Percentiles rank a stretch among this genome's conserved stretches.
These are phyloP conservation scores for Excalfactoria chinensis DNA, from an alignment of 2,113 vertebrate species.

Conservation along the genomic window DNA sequence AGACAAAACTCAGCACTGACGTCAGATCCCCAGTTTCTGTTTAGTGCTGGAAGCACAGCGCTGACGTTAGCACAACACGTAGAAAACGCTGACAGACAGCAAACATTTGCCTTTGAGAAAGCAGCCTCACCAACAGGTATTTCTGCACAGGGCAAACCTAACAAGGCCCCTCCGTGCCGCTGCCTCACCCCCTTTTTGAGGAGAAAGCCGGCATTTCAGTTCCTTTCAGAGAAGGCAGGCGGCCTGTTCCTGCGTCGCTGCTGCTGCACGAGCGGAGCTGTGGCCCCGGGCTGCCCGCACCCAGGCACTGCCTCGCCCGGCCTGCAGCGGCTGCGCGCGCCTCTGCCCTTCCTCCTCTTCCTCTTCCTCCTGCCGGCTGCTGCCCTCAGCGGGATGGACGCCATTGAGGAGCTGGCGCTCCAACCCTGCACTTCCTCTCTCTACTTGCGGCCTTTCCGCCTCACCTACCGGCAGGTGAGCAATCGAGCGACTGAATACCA, in stretches of 20 bases:
- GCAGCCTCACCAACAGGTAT: accelerated
- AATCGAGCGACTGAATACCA: neutral
- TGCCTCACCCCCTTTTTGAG: neutral
- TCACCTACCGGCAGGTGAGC: slow-evolving; percentile 87
- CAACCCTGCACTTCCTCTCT: slow-evolving; percentile 81
- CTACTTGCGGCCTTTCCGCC: slow-evolving; percentile 85
- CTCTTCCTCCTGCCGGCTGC: neutral
- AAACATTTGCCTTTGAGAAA: accelerated
- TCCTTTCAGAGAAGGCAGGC: too few species aligned
- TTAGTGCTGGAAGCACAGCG: accelerated
- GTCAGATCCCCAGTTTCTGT: neutral
- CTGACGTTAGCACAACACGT: accelerated
- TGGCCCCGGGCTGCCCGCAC: too few species aligned
- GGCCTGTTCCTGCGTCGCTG: neutral
- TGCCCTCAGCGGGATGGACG: slow-evolving; percentile 39
- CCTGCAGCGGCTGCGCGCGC: slow-evolving; percentile 26
- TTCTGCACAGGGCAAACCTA: accelerated
- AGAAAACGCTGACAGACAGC: neutral
- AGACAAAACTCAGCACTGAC: accelerated
- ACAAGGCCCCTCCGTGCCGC: neutral
- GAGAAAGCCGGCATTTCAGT: accelerated
- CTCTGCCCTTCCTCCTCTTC: neutral
- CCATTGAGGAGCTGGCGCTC: slow-evolving; percentile 51
- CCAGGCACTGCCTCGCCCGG: too few species aligned
- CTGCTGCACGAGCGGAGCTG: neutral